These are phyloP conservation scores for Eumerus sabulonum DNA, from an alignment of 2,888 invertebrate species.

Conservation along the genomic window DNA sequence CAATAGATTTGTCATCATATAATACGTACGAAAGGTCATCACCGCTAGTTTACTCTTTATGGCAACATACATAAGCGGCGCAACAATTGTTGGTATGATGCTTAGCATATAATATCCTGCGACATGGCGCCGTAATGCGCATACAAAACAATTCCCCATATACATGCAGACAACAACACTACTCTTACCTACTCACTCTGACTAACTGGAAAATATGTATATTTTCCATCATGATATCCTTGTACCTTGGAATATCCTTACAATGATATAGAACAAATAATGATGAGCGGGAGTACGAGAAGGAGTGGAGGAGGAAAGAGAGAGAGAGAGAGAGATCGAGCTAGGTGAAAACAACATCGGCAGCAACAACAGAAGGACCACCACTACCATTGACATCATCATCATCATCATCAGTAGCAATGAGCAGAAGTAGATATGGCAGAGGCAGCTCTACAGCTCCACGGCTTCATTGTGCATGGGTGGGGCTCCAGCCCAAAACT, in stretches of 20 bases:
- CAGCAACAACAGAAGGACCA: constrained; percentile 1
- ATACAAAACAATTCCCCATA: constrained; percentile 5
- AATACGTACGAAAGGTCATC: no score
- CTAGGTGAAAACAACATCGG: constrained; percentile 39
- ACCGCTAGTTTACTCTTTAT: no score
- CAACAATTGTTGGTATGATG: constrained; percentile 36
- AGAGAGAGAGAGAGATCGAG: constrained; percentile 28
- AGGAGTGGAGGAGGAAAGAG: background rate
- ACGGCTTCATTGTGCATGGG: constrained; percentile 12
- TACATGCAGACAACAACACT: background rate
- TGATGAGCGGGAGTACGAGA: constrained; percentile 41
- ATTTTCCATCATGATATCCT: constrained; percentile 56
- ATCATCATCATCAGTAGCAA: no score
- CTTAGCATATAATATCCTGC: constrained; percentile 21
- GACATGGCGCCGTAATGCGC: constrained; percentile 10
- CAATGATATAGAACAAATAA: constrained; percentile 55
- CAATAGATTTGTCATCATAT: no score
- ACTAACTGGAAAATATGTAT: constrained; percentile 42
- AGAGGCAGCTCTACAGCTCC: constrained; percentile 9
- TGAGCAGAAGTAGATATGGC: background rate
- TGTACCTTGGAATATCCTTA: constrained; percentile 44
- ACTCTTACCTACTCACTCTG: constrained; percentile 17
- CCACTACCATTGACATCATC: no score
- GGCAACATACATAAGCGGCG: constrained; percentile 40
- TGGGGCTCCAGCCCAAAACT: constrained; percentile 37